Base-by-base conservation (phyloP, 37 sponge, comb jelly and placozoan genomes). In the Beroe ovata region DNA sequence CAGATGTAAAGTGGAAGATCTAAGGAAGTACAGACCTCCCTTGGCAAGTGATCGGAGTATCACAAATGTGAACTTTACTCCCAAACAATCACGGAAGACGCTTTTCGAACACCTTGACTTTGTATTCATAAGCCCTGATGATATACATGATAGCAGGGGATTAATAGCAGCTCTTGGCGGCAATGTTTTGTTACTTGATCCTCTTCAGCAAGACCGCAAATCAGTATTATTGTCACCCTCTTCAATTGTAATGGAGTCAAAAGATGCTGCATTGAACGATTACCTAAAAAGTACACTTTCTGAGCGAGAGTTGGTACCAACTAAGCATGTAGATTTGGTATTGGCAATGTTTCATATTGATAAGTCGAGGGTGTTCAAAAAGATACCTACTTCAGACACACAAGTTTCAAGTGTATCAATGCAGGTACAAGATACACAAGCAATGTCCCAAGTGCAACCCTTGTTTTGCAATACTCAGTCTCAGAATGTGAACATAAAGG, bases 241-340 rank as follows among this genome's bases (percentile, higher is more conserved):
- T 26, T 66, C 69, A 26, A 66, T 66, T 66, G 69, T 66, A 2
- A 66, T 66, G 69, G 69, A 66, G 16, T 34, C 69, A 66, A 66
- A 66, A 66, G 69, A 66, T 66, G 36, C 6, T 29, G 69, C 69
- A 14, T 18, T 66, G 3, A 30, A 37, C 34, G 36, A 30, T 25
- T 66, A 33, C 4, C 25, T 66, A 18, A 66, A 30, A 66, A 66
- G 16, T 14, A 66, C 35, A 2, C 69, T 66, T 66, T 3, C 30
- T 66, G 69, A 66, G 36, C 69, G 69, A 66, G 69, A 30, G 1
- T 30, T 66, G 16, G 69, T 26, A 2, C 69, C 69, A 2, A 66
- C 69, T 4, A 66, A 66, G 35, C 32, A 66, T 30, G 16, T 1
- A 34, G 69, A 66, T 32, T 37, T 66, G 2, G 30, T 66, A 19